These are phyloP conservation scores for Limnephilus auricula DNA, from an alignment of 2,888 invertebrate species.

Conservation along the genomic window DNA sequence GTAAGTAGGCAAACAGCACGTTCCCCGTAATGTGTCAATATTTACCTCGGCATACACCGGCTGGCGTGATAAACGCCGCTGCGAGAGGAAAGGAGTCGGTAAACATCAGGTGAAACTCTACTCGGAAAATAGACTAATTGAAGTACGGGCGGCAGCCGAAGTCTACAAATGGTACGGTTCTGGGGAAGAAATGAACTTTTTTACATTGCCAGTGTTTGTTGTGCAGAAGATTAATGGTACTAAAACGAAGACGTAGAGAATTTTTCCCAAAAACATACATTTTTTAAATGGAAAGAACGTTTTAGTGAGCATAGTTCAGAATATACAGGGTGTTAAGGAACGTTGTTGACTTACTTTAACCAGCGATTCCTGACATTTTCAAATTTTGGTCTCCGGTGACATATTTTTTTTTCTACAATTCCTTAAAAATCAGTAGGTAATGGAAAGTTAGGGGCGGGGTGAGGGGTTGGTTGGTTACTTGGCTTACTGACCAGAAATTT, in stretches of 20 bases:
- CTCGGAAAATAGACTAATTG: neutral
- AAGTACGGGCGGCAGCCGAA: neutral
- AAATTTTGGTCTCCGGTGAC: no score
- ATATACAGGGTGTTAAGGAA: no score
- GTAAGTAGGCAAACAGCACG: slow-evolving; percentile 32
- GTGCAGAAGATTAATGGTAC: neutral
- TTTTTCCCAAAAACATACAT: neutral
- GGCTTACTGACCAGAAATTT: no score
- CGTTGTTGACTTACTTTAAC: no score
- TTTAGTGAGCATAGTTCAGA: neutral
- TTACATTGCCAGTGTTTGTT: neutral
- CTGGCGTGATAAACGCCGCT: slow-evolving; percentile 14
- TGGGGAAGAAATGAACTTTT: neutral
- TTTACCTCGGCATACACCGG: slow-evolving; percentile 5
- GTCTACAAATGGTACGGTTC: neutral
- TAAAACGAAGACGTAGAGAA: neutral
- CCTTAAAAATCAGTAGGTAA: no score
- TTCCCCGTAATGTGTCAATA: slow-evolving; percentile 38
- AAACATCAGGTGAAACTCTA: neutral
- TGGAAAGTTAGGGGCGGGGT: no score
- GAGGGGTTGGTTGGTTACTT: no score
- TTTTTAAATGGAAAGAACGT: neutral
- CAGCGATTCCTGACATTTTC: no score
- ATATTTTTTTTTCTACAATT: no score
- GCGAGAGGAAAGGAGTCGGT: neutral